Conservation (phyloP, 2,888 invertebrate species). For the Nipponacmea schrenckii region DNA sequence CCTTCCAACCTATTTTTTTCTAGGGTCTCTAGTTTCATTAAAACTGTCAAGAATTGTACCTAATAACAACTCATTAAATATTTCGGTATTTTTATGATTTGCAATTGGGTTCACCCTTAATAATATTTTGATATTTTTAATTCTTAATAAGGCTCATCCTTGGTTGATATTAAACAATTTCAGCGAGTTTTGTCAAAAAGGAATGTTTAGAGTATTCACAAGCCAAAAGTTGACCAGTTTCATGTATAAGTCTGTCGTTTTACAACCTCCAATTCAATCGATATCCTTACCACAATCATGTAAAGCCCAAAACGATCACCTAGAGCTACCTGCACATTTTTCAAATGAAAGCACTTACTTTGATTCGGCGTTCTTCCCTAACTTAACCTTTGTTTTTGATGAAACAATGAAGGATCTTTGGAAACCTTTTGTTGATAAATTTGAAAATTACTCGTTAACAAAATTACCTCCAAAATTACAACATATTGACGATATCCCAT, state of each 20-base stretch:
- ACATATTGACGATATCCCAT: not conserved
- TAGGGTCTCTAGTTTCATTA: too few species aligned
- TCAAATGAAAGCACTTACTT: not conserved
- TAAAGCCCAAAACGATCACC: not conserved
- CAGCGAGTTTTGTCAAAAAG: conserved; percentile 6
- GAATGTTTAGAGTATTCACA: too few species aligned
- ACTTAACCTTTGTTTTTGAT: not conserved
- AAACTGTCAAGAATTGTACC: too few species aligned
- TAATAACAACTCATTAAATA: too few species aligned
- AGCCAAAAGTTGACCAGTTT: not conserved
- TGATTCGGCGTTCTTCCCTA: not conserved
- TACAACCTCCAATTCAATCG: not conserved
- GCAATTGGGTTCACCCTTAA: too few species aligned
- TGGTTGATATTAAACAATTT: too few species aligned
- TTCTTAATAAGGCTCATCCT: too few species aligned
- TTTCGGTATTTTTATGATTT: too few species aligned
- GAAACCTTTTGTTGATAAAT: not conserved
- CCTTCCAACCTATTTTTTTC: too few species aligned
- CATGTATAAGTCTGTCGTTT: not conserved
- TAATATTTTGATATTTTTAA: too few species aligned
- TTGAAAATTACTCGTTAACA: not conserved
- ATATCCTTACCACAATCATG: not conserved
- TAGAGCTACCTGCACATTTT: not conserved
- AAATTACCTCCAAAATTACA: not conserved
- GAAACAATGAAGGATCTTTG: not conserved